Evolutionary conservation across 2,113 vertebrate species (phyloP).

Genomic region (Coptodon rendalli): DNA sequence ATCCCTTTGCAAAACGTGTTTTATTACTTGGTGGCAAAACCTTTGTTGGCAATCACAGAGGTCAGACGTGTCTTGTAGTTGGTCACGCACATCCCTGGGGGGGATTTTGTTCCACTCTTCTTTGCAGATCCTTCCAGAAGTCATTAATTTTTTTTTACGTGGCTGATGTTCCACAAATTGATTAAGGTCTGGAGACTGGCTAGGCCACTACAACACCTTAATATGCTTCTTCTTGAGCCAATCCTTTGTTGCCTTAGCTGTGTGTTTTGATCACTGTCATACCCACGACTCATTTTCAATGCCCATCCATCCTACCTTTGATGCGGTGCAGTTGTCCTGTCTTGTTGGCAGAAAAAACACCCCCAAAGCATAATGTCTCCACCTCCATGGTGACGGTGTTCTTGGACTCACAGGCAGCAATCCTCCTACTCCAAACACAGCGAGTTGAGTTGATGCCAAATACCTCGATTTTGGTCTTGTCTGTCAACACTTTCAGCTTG

Average conservation of each 20-base stretch:
- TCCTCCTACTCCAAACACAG: background rate
- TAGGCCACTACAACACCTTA: background rate
- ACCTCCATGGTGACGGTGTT: background rate
- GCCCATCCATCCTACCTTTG: background rate
- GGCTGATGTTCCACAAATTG: too few relatives aligned
- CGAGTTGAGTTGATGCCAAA: background rate
- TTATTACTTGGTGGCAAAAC: background rate
- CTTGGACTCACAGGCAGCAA: background rate
- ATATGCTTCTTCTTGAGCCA: background rate
- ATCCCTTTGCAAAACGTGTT: background rate
- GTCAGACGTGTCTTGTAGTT: background rate
- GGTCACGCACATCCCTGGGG: background rate
- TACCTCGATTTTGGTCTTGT: background rate
- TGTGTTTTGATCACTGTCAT: background rate
- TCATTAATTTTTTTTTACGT: too few relatives aligned
- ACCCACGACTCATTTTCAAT: fast-evolving
- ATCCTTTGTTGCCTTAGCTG: background rate
- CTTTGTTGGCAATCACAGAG: background rate
- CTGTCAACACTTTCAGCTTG: background rate
- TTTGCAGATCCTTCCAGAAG: too few relatives aligned
- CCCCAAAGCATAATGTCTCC: background rate
- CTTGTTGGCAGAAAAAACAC: background rate
- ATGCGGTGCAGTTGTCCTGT: background rate
- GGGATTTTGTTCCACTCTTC: too few relatives aligned
- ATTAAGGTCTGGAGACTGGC: background rate